Base-by-base conservation (phyloP, 1,140 invertebrate species). In the Aphelinus certus region DNA sequence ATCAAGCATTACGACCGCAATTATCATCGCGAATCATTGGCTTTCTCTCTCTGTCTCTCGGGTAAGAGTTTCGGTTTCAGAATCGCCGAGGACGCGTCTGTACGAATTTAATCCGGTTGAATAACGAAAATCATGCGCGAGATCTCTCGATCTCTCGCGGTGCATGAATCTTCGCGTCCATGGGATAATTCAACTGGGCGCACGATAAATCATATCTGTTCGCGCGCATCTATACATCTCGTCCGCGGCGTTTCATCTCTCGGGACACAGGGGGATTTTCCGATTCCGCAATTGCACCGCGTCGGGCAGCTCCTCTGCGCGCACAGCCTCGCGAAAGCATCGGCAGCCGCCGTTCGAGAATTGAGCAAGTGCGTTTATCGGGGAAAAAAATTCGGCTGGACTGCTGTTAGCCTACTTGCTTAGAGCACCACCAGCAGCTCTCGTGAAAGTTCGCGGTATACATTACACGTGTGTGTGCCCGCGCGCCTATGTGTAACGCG, bases 351-450 rank as follows among this genome's bases (percentile, higher is more conserved):
- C 26, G 26, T 26, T 26, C 26, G 26, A 1, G 3, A 47, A 64
- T 64, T 64, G 62, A 64, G 62, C 62, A 64, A 64, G 2, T 9
- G 46, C 62, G n/a, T 48, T 9, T 48, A 64, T 26, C 10, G 62
- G 26, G 26, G 49, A 64, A 49, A 64, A 49, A 64, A 6, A 58
- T 7, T 58, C 5, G 7, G n/a, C 45, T 56, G 65, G 53, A 67
- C 65, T 67, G 65, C 65, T 45, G 65, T 67, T 67, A 67, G 65
- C 65, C 65, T 67, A 67, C 65, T 65, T 65, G 63, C 51, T 65
- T 48, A 63, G 58, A 60, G 2, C 51, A 26, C 0, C 26, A 26
- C 0, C 26, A 26, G 26, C 26, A 26, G 26, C 63, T 65, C 63
- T 3, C 53, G 65, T 67, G 65, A 67, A 67, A 67, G 65, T 67